A percentile compares a stretch with the other conserved stretches of the same genome.
Evolutionary conservation across 2,113 vertebrate genomes (phyloP).

Genomic region (Notarius lentiginosus): DNA sequence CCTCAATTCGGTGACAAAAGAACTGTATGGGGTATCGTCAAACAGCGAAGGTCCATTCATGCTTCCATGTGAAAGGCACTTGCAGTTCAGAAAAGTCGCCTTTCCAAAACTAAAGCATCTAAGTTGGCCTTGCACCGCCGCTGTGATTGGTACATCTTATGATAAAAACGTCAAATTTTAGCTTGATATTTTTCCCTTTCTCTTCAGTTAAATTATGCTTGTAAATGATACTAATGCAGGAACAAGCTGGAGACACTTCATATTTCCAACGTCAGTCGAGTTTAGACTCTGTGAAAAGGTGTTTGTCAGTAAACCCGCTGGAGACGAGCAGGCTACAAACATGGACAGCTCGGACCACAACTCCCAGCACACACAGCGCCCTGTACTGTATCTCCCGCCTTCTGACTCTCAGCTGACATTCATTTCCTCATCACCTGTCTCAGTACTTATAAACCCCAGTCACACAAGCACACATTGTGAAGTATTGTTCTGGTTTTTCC

Average conservation of each 20-base stretch:
- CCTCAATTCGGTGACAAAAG: conserved; percentile 2
- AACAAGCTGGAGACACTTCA: not conserved
- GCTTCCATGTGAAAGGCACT: not conserved
- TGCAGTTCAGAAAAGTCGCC: not conserved
- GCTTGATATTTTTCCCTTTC: not conserved
- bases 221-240: not conserved
- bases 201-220: not conserved
- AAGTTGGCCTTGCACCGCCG: not conserved
- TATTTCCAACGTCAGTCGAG: not conserved
- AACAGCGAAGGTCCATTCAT: not conserved
- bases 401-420: too few relatives aligned
- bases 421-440: too few relatives aligned
- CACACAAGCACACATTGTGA: too few relatives aligned
- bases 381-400: too few relatives aligned
- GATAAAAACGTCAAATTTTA: not conserved
- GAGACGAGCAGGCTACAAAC: too few relatives aligned
- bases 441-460: too few relatives aligned
- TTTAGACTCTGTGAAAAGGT: not conserved
- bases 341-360: too few relatives aligned
- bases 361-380: too few relatives aligned
- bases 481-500: too few relatives aligned
- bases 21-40: not conserved
- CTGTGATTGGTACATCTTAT: not conserved
- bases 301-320: too few relatives aligned
- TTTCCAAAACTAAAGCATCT: not conserved